Base-by-base conservation (phyloP, 2,888 invertebrate species). In the Oscheius sp. region DNA sequence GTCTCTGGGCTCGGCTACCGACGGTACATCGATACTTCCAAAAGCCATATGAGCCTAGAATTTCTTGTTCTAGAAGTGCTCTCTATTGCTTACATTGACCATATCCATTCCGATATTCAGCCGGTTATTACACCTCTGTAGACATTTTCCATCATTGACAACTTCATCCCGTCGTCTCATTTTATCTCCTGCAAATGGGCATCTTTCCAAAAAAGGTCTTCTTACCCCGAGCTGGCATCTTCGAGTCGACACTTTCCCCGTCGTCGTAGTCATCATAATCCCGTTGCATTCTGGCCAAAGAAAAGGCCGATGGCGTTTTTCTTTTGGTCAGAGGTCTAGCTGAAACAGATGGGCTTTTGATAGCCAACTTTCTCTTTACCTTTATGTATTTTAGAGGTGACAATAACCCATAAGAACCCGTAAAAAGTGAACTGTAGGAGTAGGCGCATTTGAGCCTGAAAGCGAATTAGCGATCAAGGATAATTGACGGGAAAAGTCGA, bases 1-100 rank as follows among this genome's bases (percentile, higher is more conserved):
- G 73, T 87, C 88, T 23, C 82, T 45, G 29, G 75, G 73, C 35
- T 85, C 87, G 1, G 84, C 77, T 7, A 87, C 87, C 53, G 85
- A 86, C 7, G 87, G 87, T 7, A 88, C 87, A 45, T 88, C 87
- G 56, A 87, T 85, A 59, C 83, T 84, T 21, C 87, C 87, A 69
- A 87, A 87, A 9, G 87, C 80, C 70, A 87, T 83, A 72, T 88
- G 87, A 16, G 87, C 87, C 86, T 87, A 72, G 58, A 76, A 58
- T 27, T 6, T 35, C 21, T 5, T 3, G 21, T 7, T 49, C 16
- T n/a, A 16, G 21, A 49, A 49, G 49, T 3, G 21, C 5, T 35
- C 68, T 27, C 35, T 9, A 56, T 9, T 46, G 70, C 78, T 73
- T 58, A 87, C 87, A 81, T 87, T 88, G 63, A 87, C 87, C 87